Evolutionary conservation across 1,140 invertebrate genomes (phyloP).

Genomic region (Trialeurodes vaporariorum): DNA sequence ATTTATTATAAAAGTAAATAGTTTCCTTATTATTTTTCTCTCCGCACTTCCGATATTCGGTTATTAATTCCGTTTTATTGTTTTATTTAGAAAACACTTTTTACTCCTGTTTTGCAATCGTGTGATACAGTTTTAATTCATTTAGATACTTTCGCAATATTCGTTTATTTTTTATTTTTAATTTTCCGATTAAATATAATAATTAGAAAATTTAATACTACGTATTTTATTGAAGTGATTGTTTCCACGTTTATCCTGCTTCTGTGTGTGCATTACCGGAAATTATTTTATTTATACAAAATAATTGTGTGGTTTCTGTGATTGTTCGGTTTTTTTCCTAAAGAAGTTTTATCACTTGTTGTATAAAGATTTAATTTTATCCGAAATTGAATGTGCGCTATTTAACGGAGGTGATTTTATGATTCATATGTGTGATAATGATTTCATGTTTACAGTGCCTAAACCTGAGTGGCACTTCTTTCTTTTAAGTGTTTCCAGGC

Average conservation of each 20-base stretch:
- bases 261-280: not conserved
- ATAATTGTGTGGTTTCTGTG: not conserved
- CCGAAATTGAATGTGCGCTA: not conserved
- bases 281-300: slow-evolving; percentile 1
- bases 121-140: not conserved
- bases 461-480: not conserved
- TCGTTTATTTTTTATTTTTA: not conserved
- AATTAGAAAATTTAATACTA: not conserved
- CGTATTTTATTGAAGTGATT: not conserved
- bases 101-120: not conserved
- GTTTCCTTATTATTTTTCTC: not conserved
- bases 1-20: too few species aligned
- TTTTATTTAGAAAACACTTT: not conserved
- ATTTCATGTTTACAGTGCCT: not conserved
- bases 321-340: not conserved
- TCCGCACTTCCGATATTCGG: too few species aligned
- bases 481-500: not conserved
- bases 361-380: not conserved
- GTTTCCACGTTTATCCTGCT: not conserved
- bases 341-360: not conserved
- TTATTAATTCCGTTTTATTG: not conserved
- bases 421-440: not conserved
- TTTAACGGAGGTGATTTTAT: not conserved
- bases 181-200: not conserved
- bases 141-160: not conserved